Evolutionary conservation across 2,113 vertebrate species (phyloP).

Genomic region (Rhynchopsitta pachyrhyncha): DNA sequence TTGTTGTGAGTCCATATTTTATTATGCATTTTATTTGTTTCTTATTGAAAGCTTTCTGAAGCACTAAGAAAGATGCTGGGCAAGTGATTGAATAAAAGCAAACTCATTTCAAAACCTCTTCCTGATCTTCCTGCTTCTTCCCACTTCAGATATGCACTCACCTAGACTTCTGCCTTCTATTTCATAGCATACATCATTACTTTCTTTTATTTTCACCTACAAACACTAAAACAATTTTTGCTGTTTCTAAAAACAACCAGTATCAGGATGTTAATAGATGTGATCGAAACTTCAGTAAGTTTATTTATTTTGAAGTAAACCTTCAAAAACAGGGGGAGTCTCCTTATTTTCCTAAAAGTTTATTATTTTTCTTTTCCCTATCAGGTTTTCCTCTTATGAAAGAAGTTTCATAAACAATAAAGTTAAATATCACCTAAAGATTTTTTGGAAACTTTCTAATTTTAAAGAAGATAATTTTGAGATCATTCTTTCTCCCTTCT

Average conservation of each 20-base stretch:
- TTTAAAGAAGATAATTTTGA: background rate
- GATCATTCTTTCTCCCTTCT: background rate
- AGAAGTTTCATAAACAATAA: background rate
- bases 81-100: constrained; percentile 51
- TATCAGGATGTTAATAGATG: background rate
- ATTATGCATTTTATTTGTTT: constrained; percentile 65
- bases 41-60: constrained; percentile 67
- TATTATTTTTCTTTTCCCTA: background rate
- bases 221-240: background rate
- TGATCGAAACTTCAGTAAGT: background rate
- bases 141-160: background rate
- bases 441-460: background rate
- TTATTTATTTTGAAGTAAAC: background rate
- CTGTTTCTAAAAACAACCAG: background rate
- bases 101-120: background rate
- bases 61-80: background rate
- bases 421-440: background rate
- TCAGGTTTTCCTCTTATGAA: background rate
- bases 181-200: background rate
- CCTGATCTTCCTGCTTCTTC: background rate
- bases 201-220: background rate
- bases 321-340: background rate
- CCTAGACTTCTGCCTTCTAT: background rate
- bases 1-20: constrained; percentile 41
- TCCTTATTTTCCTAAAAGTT: background rate